A percentile compares a stretch with the other conserved stretches of the same genome.
These are phyloP conservation scores for Paratilapia polleni DNA, from an alignment of 2,113 vertebrate genomes.

Conservation along the genomic window DNA sequence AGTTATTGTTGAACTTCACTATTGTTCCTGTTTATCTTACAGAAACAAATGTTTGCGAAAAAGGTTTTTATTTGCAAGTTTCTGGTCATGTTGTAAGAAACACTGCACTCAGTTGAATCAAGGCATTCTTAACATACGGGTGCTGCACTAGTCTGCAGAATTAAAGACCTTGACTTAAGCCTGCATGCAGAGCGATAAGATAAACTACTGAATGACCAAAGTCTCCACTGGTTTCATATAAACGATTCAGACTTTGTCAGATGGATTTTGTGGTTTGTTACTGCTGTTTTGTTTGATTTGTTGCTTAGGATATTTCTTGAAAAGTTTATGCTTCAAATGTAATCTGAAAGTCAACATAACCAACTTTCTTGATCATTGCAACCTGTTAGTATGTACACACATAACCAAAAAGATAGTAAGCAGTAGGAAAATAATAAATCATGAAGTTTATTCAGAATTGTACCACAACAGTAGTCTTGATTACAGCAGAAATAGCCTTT, in stretches of 20 bases:
- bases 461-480: constrained; percentile 19
- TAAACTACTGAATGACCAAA: constrained; percentile 26
- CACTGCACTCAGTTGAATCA: constrained; percentile 21
- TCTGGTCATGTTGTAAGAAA: constrained; percentile 22
- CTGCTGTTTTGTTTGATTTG: constrained; percentile 6
- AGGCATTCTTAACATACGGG: constrained; percentile 24
- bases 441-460: constrained; percentile 20
- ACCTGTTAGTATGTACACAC: not conserved
- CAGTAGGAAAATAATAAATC: not conserved
- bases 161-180: constrained; percentile 32
- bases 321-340: not conserved
- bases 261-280: constrained; percentile 16
- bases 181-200: constrained; percentile 46
- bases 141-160: constrained; percentile 22
- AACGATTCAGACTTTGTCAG: not conserved
- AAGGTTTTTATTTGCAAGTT: constrained; percentile 24
- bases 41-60: constrained; percentile 61
- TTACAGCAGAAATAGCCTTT: constrained; percentile 6
- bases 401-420: not conserved
- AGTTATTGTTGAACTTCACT: constrained; percentile 58
- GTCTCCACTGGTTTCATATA: not conserved
- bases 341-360: constrained; percentile 8
- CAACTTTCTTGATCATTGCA: not conserved
- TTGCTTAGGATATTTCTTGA: not conserved
- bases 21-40: constrained; percentile 69